These are phyloP conservation scores for Bostrychus sinensis DNA, from an alignment of 2,113 vertebrate genomes.

Conservation along the genomic window DNA sequence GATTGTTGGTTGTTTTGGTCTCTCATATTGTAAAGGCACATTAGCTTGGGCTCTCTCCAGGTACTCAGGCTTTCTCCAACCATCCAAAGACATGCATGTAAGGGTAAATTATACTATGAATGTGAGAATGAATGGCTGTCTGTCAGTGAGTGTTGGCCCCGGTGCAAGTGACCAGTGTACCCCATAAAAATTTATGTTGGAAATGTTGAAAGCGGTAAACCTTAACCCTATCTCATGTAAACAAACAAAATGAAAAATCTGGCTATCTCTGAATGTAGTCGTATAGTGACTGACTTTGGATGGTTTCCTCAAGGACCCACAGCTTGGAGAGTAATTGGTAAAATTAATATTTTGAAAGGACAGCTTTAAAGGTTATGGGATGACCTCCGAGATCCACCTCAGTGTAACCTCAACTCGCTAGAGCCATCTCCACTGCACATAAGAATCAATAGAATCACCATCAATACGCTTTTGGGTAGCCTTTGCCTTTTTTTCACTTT, in stretches of 20 bases:
- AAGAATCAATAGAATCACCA: constrained; percentile 62
- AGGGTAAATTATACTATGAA: too few species aligned
- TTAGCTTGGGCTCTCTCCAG: neutral
- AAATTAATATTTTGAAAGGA: constrained; percentile 60
- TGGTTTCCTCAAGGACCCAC: constrained; percentile 11
- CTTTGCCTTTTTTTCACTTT: constrained; percentile 23
- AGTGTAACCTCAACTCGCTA: constrained; percentile 42
- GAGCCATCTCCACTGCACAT: constrained; percentile 50
- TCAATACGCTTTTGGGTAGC: constrained; percentile 47
- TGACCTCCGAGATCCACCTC: constrained; percentile 56
- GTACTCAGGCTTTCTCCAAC: neutral
- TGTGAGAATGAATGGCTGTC: too few species aligned
- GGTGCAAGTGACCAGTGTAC: too few species aligned
- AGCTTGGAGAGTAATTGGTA: constrained; percentile 34
- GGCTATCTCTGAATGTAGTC: neutral
- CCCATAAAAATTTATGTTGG: too few species aligned
- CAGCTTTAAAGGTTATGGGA: constrained; percentile 65
- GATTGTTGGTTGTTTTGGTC: too few species aligned
- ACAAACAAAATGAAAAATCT: neutral
- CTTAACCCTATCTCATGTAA: neutral
- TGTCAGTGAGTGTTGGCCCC: too few species aligned
- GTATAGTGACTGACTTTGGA: neutral
- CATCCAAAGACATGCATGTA: too few species aligned
- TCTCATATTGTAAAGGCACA: too few species aligned
- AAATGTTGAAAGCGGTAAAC: neutral